Percentiles rank a stretch among this genome's conserved stretches.
Conservation (phyloP, 2,888 invertebrate genomes). For the Drosophila hamatofila region DNA sequence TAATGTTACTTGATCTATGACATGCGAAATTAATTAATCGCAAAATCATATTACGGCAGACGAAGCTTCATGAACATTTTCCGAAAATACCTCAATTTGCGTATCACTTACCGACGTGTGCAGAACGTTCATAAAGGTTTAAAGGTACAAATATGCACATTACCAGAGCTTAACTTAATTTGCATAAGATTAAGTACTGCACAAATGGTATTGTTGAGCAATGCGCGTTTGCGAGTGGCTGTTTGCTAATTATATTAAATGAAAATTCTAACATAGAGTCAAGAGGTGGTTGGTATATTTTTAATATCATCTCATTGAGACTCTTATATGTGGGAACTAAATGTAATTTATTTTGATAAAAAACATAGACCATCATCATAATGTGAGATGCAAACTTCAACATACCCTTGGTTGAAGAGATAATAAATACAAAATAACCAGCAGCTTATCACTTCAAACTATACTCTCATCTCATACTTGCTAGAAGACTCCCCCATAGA, state of each 20-base stretch:
- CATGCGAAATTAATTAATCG: slow-evolving; percentile 19
- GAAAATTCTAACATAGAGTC: neutral
- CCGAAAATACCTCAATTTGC: slow-evolving; percentile 43
- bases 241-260: neutral
- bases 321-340: neutral
- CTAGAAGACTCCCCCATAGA: too few relatives aligned
- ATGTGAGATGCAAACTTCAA: too few relatives aligned
- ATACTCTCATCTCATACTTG: too few relatives aligned
- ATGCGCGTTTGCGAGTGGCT: neutral
- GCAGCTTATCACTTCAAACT: too few relatives aligned
- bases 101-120: neutral
- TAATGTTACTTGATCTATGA: slow-evolving; percentile 9
- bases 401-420: too few relatives aligned
- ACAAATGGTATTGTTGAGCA: neutral
- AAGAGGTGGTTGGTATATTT: neutral
- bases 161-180: neutral
- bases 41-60: slow-evolving; percentile 16
- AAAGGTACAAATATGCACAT: neutral
- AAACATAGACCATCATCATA: too few relatives aligned
- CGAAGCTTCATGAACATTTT: neutral
- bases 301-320: neutral
- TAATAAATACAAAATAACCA: too few relatives aligned
- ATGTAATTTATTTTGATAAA: too few relatives aligned
- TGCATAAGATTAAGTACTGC: neutral
- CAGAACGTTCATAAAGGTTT: neutral